Evolutionary conservation across 2,888 invertebrate species (phyloP).

Genomic region (Eugnorisma glareosa): DNA sequence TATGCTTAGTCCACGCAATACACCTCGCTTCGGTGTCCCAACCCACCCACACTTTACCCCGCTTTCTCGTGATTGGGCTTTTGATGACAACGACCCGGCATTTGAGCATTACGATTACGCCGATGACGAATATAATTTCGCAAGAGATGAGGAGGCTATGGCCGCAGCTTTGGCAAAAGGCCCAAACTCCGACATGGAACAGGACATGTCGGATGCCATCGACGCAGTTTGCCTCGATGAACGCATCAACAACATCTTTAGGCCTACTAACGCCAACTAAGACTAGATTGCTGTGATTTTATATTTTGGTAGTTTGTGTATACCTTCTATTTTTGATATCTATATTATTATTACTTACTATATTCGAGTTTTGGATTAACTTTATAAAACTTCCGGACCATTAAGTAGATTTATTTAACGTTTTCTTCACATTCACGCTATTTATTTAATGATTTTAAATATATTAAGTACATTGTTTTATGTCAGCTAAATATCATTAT

Average conservation of each 20-base stretch:
- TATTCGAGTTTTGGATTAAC: conserved; percentile 26
- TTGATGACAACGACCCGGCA: conserved; percentile 8
- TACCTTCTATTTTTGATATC: conserved; percentile 55
- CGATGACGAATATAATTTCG: conserved; percentile 28
- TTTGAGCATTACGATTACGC: conserved; percentile 40
- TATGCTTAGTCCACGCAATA: neutral
- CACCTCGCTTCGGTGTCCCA: neutral
- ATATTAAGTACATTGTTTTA: neutral
- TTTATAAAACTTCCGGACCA: conserved; percentile 27
- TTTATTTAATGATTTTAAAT: conserved; percentile 8
- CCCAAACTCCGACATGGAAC: neutral
- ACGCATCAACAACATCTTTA: neutral
- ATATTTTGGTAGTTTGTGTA: conserved; percentile 19
- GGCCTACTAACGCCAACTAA: conserved; percentile 20
- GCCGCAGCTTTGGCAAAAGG: neutral
- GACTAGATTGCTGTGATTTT: conserved; percentile 41
- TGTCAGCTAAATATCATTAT: neutral
- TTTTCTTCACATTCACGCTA: neutral
- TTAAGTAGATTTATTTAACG: conserved; percentile 13
- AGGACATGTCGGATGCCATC: neutral
- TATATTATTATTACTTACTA: conserved; percentile 31
- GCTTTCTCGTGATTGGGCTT: neutral
- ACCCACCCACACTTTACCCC: neutral
- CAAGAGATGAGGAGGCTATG: conserved; percentile 16
- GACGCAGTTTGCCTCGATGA: conserved; percentile 15